Evolutionary conservation across 2,797 vertebrate genomes (phyloP), one percentile per base, ranked within the genome.

Genomic region (Enteromius afrohamiltoni): DNA sequence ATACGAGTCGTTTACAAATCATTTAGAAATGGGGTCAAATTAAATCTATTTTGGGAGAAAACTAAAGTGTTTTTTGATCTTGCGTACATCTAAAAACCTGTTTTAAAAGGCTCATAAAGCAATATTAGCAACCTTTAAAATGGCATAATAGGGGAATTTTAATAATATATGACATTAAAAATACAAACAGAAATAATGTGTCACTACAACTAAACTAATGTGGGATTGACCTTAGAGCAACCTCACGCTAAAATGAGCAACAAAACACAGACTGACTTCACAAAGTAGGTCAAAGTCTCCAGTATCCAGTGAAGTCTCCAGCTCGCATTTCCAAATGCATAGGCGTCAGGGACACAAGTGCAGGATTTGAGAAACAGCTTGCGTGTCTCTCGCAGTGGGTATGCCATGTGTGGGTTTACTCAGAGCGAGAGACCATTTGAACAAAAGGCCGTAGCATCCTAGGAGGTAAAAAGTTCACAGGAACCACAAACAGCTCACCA

Each of bases 281-380:
- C n/a, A 26, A 77, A 62, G 37, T 77, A 62, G 75, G 55, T 62
- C 29, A 49, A 49, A 65, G 45, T 65, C 26, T 42, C 19, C 21
- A 65, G 49, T 11, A 81, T n/a, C n/a, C n/a, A n/a, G n/a, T n/a
- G n/a, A n/a, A n/a, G n/a, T n/a, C n/a, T n/a, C n/a, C n/a, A n/a
- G n/a, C 68, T 73, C 40, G 45, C 53, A 62, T 81, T 80, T 47
- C 68, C 53, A 81, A 73, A 81, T 81, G 69, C 80, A 58, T 51
- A 51, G 58, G 58, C 69, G 29, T 51, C 69, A 74, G 58, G 21
- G 11, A 49, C 70, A 82, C 55, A 74, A 82, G 70, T 65, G 69
- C 69, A 82, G 80, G 80, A 64, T 74, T 74, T 74, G 80, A 65
- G 45, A 65, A 75, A 65, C 80, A 82, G 80, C 70, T 75, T 75